phyloP scores from a whole-genome alignment of 2,888 invertebrate genomes.

The Hyposoter didymator region DNA sequence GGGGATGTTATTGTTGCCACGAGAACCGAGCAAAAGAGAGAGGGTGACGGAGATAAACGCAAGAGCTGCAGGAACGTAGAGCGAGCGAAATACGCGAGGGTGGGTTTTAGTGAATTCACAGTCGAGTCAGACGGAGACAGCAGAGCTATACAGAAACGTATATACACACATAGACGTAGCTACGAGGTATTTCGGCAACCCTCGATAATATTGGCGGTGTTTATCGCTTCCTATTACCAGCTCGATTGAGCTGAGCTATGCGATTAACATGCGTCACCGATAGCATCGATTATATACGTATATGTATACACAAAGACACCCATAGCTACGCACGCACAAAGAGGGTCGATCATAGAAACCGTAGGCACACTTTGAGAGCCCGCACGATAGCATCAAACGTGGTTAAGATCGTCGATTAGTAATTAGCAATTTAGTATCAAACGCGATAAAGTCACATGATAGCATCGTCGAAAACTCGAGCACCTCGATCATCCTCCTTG shows the following conservation, averaged over 20 bases:
- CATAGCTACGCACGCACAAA: constrained; percentile 11
- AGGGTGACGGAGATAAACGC: constrained; percentile 51
- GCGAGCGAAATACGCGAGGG: constrained; percentile 22
- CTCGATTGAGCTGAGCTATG: constrained; percentile 81
- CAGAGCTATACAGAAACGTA: constrained; percentile 37
- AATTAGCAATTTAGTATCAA: constrained; percentile 49
- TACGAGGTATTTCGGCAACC: constrained; percentile 72
- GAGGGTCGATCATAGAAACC: constrained; percentile 28
- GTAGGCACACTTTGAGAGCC: constrained; percentile 31
- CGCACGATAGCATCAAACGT: constrained; percentile 41
- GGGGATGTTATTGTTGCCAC: constrained; percentile 83
- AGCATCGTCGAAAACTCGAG: not conserved
- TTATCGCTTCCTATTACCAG: constrained; percentile 82
- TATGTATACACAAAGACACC: not conserved
- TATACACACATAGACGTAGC: constrained; percentile 25
- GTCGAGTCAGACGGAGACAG: constrained; percentile 37
- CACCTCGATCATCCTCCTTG: not conserved
- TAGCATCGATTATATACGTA: constrained; percentile 61
- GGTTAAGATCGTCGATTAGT: constrained; percentile 29
- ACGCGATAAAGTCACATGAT: constrained; percentile 15
- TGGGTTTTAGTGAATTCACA: constrained; percentile 28
- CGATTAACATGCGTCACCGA: constrained; percentile 82
- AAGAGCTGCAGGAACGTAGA: constrained; percentile 45
- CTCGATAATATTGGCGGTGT: constrained; percentile 81
- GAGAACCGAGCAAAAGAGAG: constrained; percentile 67